phyloP scores from a whole-genome alignment of 2,113 vertebrate genomes.

The Eclectus roratus region DNA sequence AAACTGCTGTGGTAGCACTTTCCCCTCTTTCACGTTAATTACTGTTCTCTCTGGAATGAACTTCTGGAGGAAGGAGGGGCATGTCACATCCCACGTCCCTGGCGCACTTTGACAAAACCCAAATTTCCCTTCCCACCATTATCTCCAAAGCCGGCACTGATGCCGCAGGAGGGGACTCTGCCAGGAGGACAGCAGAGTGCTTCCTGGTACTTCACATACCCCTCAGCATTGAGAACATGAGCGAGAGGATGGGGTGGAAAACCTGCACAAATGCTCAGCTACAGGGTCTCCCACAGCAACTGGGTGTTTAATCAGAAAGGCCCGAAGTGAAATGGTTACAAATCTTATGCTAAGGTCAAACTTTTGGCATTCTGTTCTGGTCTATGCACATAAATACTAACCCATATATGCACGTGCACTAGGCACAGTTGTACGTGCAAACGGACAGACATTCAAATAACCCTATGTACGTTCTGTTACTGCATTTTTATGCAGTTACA shows the following conservation, averaged over 20 bases:
- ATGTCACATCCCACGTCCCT: background rate
- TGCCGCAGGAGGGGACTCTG: background rate
- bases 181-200: background rate
- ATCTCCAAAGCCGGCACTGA: background rate
- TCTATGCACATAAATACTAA: background rate
- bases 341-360: conserved; percentile 13
- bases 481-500: conserved; percentile 31
- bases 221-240: background rate
- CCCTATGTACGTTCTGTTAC: background rate
- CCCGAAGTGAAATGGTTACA: background rate
- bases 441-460: background rate
- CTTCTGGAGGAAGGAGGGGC: background rate
- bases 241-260: background rate
- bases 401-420: background rate
- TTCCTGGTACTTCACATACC: fast-evolving
- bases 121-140: background rate
- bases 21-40: background rate
- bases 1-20: background rate
- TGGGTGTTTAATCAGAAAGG: background rate
- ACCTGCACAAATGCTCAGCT: background rate
- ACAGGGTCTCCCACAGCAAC: background rate
- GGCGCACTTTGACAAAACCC: background rate
- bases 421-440: background rate
- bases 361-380: background rate
- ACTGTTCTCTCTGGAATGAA: background rate